phyloP scores from a whole-genome alignment of 2,797 vertebrate genomes.

The Caiman crocodilus region DNA sequence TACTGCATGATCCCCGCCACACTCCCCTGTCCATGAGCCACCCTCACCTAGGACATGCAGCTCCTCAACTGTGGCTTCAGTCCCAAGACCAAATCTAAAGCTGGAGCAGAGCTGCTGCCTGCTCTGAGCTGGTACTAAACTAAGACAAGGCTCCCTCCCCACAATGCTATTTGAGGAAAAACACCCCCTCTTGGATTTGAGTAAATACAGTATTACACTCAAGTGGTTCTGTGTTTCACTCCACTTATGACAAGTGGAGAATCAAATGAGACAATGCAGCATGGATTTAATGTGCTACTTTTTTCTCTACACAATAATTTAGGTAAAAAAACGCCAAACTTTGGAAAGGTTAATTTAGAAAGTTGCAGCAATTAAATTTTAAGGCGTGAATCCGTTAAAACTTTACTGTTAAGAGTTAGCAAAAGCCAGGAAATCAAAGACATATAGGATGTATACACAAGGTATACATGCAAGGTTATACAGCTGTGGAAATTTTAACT shows the following conservation, averaged over 20 bases:
- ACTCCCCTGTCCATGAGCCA: too few relatives aligned
- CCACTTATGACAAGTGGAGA: not conserved
- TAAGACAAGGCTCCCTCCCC: too few relatives aligned
- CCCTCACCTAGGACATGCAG: too few relatives aligned
- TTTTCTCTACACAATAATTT: not conserved
- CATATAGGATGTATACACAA: not conserved
- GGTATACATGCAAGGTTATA: not conserved
- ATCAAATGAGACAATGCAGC: not conserved
- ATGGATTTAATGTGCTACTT: rapidly evolving
- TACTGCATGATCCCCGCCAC: too few relatives aligned
- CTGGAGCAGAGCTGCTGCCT: too few relatives aligned
- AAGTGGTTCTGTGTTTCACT: not conserved
- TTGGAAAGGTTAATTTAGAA: not conserved
- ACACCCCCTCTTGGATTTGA: too few relatives aligned
- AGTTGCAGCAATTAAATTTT: not conserved
- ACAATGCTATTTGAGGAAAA: too few relatives aligned
- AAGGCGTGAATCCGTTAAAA: too few relatives aligned
- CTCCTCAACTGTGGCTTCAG: too few relatives aligned
- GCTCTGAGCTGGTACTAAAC: too few relatives aligned
- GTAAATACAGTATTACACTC: not conserved
- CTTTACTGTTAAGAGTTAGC: not conserved
- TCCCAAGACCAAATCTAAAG: too few relatives aligned
- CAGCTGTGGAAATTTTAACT: not conserved
- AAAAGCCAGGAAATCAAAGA: not conserved
- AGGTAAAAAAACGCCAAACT: not conserved